Percentiles rank a stretch among this genome's conserved stretches.
Conservation (phyloP, 2,797 vertebrate species). For the Pseudochromis fuscus region DNA sequence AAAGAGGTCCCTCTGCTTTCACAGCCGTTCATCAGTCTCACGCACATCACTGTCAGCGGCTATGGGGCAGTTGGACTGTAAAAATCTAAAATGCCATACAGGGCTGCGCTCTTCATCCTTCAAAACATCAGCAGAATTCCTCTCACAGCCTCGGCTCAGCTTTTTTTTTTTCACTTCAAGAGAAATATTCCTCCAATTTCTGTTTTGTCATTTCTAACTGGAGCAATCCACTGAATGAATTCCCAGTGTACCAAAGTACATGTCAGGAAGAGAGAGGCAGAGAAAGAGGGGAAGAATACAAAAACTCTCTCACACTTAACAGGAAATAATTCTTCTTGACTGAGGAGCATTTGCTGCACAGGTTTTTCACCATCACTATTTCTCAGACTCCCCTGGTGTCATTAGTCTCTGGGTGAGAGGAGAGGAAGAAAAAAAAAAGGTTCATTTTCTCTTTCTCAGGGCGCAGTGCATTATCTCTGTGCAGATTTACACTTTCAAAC, state of each 20-base stretch:
- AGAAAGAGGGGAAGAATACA: slow-evolving; percentile 23
- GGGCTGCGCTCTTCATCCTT: slow-evolving; percentile 32
- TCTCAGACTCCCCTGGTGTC: slow-evolving; percentile 68
- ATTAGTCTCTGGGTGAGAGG: slow-evolving; percentile 67
- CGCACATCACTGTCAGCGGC: slow-evolving; percentile 20
- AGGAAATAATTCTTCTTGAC: slow-evolving; percentile 71
- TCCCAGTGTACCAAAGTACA: slow-evolving; percentile 63
- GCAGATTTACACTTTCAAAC: slow-evolving; percentile 73
- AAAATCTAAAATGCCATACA: slow-evolving; percentile 54
- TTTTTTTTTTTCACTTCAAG: slow-evolving; percentile 63
- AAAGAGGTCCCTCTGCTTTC: slow-evolving; percentile 25
- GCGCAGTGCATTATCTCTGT: slow-evolving; percentile 58
- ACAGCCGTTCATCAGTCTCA: slow-evolving; percentile 45
- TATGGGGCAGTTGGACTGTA: slow-evolving; percentile 55
- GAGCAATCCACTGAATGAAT: slow-evolving; percentile 71
- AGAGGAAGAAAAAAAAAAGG: slow-evolving; percentile 31
- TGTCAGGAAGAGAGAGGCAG: slow-evolving; percentile 60
- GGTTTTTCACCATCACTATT: slow-evolving; percentile 66
- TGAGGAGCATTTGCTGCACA: slow-evolving; percentile 62
- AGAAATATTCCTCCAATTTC: slow-evolving; percentile 73
- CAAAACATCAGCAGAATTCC: slow-evolving; percentile 50
- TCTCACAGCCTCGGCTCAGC: slow-evolving; percentile 44
- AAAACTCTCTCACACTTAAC: slow-evolving; percentile 57
- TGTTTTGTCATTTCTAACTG: slow-evolving; percentile 78
- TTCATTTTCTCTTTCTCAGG: slow-evolving; percentile 66